Base-by-base conservation (phyloP, 2,888 invertebrate species). In the Xanthostigma xanthostigma region DNA sequence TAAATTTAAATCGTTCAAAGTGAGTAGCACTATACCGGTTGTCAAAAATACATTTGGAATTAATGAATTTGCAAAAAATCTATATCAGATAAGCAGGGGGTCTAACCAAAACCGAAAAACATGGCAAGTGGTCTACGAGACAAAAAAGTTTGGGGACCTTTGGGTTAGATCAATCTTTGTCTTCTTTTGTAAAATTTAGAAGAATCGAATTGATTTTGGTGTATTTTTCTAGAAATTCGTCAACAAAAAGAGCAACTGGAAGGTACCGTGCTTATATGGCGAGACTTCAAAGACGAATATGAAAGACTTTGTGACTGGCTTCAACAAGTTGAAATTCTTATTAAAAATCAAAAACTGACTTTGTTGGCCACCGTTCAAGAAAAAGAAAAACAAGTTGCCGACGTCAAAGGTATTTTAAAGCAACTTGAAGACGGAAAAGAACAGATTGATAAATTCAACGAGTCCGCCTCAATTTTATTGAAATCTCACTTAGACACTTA, bases 271-370 rank as follows among this genome's bases (percentile, higher is more conserved):
- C 74, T 75, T 46, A 86, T 90, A 60, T 89, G 91, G 87, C 77
- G 89, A 48, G 86, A 90, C 52, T 93, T 88, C 68, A 92, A 92
- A 65, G 92, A 92, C 60, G 92, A 93, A 65, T 91, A 88, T 60
- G 92, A 93, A 63, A 77, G 88, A 51, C 68, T 93, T 12, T 89
- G 89, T 45, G 92, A 93, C 64, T 93, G 92, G 92, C 66, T 93
- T 35, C 92, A 92, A 60, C 91, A 92, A 64, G 88, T 88, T 59
- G 91, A 92, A 58, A 89, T 91, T 58, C 74, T 91, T 9, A 84
- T 91, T 10, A 92, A 93, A 63, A 88, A 89, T 49, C 88, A 92
- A 58, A 93, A 93, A 65, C 78, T 88, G 27, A 84, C 87, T 17
- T 69, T 91, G 10, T 74, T 86, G 27, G 80, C 88, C 3, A 87